phyloP scores from a whole-genome alignment of 2,797 vertebrate genomes.

The Molossus molossus region DNA sequence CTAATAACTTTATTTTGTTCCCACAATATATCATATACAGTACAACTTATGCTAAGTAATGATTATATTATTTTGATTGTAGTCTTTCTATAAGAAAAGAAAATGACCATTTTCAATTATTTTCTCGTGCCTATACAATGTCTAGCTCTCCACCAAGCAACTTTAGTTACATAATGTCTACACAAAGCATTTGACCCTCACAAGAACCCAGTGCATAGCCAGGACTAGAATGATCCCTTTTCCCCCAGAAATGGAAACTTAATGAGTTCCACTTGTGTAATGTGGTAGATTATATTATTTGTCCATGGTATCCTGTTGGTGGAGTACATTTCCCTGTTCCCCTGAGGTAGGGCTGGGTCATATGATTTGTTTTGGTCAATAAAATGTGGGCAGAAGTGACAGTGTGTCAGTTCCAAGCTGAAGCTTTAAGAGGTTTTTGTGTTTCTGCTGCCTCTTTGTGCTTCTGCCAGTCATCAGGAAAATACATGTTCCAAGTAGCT shows the following conservation, averaged over 20 bases:
- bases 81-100: constrained; percentile 23
- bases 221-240: neutral
- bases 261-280: neutral
- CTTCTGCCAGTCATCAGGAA: neutral
- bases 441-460: neutral
- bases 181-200: neutral
- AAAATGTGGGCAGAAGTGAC: neutral
- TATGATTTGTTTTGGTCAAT: neutral
- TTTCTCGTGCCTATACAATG: neutral
- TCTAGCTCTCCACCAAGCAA: neutral
- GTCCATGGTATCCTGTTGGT: neutral
- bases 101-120: constrained; percentile 28
- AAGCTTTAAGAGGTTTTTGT: neutral
- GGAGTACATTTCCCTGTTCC: neutral
- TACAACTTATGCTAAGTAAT: neutral
- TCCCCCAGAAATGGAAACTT: neutral
- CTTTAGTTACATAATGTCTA: constrained; percentile 10
- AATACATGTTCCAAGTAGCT: neutral
- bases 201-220: neutral
- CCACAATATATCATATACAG: neutral
- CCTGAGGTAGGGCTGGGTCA: neutral
- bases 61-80: constrained; percentile 31
- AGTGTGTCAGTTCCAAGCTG: neutral
- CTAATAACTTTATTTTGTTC: neutral
- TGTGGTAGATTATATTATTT: neutral